Evolutionary conservation across 2,113 vertebrate genomes (phyloP).

Genomic region (Butorides virescens): DNA sequence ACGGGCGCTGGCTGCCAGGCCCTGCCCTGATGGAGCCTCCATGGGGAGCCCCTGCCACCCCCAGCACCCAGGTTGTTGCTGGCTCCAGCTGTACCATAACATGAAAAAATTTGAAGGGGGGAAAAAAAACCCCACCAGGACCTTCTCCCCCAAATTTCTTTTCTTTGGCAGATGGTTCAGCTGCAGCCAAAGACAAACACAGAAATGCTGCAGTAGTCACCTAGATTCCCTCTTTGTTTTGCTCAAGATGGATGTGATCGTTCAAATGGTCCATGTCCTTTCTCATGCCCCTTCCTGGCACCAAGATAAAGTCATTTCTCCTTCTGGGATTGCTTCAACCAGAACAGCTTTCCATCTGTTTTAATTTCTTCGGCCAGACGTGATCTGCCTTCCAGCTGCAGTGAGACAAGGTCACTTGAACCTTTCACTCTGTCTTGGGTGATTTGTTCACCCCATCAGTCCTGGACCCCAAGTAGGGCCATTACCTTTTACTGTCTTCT

Average conservation of each 20-base stretch:
- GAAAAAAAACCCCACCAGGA: not conserved
- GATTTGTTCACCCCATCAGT: not conserved
- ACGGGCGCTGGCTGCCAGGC: not conserved
- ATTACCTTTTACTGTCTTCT: not conserved
- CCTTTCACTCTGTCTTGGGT: not conserved
- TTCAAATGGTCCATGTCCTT: not conserved
- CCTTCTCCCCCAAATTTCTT: not conserved
- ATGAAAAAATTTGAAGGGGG: not conserved
- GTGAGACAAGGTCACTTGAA: not conserved
- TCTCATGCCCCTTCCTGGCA: not conserved
- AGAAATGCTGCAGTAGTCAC: not conserved
- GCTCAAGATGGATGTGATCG: not conserved
- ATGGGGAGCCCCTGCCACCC: fast-evolving
- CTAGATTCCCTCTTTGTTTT: not conserved
- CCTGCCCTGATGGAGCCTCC: not conserved
- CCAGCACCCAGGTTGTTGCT: not conserved
- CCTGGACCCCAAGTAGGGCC: not conserved
- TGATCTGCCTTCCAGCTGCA: not conserved
- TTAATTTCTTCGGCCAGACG: not conserved
- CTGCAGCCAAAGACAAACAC: not conserved
- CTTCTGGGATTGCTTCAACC: not conserved
- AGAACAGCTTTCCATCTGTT: not conserved
- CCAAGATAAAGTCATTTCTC: not conserved
- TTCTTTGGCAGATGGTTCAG: not conserved
- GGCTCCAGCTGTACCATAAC: not conserved